Evolutionary conservation across 2,797 vertebrate genomes (phyloP).

Genomic region (Rhabdomys pumilio): DNA sequence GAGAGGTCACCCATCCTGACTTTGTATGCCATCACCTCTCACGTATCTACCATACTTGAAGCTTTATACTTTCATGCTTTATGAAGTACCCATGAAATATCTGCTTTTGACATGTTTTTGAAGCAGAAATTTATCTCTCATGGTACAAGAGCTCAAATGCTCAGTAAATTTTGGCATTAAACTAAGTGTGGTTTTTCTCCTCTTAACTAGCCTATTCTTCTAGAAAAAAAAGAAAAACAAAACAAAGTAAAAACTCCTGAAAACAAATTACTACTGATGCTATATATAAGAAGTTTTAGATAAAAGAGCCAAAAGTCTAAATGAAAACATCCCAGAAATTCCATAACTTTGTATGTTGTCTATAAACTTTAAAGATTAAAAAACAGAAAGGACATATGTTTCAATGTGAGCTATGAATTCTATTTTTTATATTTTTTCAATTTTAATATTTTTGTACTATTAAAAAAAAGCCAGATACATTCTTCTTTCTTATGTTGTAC

Average conservation of each 20-base stretch:
- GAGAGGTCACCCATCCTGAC: slow-evolving; percentile 56
- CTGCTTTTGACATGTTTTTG: slow-evolving; percentile 77
- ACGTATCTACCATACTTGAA: slow-evolving; percentile 65
- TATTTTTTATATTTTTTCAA: slow-evolving; percentile 2
- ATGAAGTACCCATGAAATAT: slow-evolving; percentile 65
- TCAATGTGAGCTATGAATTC: neutral
- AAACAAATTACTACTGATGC: slow-evolving; percentile 19
- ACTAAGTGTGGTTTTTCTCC: neutral
- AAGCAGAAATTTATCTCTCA: slow-evolving; percentile 71
- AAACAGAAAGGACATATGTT: slow-evolving; percentile 27
- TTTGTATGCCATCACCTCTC: slow-evolving; percentile 66
- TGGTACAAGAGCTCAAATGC: slow-evolving; percentile 64
- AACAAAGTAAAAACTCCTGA: neutral
- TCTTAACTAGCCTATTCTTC: neutral
- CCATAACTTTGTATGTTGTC: neutral
- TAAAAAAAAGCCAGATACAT: neutral
- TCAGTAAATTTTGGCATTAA: slow-evolving; percentile 56
- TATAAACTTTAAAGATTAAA: slow-evolving; percentile 62
- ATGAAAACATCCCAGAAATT: slow-evolving; percentile 58
- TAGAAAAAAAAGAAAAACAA: neutral
- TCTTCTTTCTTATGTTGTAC: slow-evolving; percentile 30
- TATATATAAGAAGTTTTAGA: neutral
- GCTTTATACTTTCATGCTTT: slow-evolving; percentile 74
- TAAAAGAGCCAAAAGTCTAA: slow-evolving; percentile 40
- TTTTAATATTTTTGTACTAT: neutral